Percentiles rank a stretch among this genome's conserved stretches.
Conservation (phyloP, 2,888 invertebrate species). For the Pristionchus mayeri region DNA sequence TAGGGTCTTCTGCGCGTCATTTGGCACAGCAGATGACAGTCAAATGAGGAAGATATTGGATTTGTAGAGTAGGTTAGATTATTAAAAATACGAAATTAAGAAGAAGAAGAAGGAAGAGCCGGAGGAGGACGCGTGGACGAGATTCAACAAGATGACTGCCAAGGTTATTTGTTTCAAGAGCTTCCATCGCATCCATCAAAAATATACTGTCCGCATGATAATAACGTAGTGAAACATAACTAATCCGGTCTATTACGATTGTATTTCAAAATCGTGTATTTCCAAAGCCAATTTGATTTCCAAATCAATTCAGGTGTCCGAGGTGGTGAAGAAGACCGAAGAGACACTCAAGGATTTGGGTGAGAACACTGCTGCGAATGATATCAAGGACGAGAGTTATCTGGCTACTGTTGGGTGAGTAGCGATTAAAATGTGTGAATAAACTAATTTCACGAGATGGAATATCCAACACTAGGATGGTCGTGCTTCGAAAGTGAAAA, state of each 20-base stretch:
- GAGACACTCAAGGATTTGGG: conserved; percentile 66
- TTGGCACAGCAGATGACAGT: too few relatives aligned
- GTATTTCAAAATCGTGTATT: too few relatives aligned
- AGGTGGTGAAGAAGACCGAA: conserved; percentile 68
- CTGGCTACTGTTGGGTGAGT: conserved; percentile 61
- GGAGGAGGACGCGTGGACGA: conserved; percentile 75
- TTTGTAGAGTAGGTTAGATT: too few relatives aligned
- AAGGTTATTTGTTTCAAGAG: conserved; percentile 56
- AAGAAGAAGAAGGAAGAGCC: conserved; percentile 58
- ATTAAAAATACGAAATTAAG: too few relatives aligned
- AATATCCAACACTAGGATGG: background rate
- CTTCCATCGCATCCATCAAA: too few relatives aligned
- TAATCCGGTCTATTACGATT: too few relatives aligned
- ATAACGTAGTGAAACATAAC: background rate
- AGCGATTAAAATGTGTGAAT: too few relatives aligned
- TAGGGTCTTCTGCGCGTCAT: too few relatives aligned
- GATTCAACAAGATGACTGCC: conserved; percentile 74
- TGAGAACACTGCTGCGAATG: conserved; percentile 69
- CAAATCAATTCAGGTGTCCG: conserved; percentile 54
- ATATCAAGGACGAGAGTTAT: conserved; percentile 74
- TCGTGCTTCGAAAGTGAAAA: background rate
- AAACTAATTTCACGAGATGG: too few relatives aligned
- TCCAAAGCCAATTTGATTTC: too few relatives aligned
- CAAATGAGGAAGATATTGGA: too few relatives aligned
- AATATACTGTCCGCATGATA: too few relatives aligned